Evolutionary conservation across 2,888 invertebrate species (phyloP).

Genomic region (Augiades crinisus): DNA sequence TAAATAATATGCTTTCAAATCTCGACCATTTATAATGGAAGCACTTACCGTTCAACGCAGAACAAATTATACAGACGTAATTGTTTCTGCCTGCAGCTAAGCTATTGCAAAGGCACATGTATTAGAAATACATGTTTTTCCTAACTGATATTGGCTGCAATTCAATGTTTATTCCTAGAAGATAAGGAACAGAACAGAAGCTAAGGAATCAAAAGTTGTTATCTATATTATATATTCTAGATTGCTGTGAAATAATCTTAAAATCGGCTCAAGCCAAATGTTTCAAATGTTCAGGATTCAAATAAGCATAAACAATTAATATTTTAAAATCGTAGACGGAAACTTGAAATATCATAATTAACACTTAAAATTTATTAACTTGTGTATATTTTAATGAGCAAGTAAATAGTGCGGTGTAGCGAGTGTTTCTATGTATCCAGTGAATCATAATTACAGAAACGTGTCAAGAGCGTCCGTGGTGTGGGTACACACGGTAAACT

Average conservation of each 20-base stretch:
- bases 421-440: constrained; percentile 40
- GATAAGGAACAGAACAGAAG: too few species aligned
- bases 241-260: too few species aligned
- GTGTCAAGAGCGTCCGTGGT: constrained; percentile 49
- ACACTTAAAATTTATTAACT: neutral
- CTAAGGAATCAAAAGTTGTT: too few species aligned
- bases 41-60: neutral
- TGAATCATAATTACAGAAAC: constrained; percentile 60
- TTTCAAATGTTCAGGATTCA: too few species aligned
- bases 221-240: too few species aligned
- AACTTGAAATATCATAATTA: neutral
- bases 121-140: too few species aligned
- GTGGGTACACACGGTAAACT: neutral
- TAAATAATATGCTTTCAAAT: constrained; percentile 6
- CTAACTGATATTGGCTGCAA: too few species aligned
- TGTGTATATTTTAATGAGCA: neutral
- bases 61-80: constrained; percentile 4
- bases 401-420: neutral
- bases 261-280: too few species aligned
- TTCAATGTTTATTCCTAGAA: too few species aligned
- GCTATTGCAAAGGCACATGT: neutral
- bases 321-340: too few species aligned
- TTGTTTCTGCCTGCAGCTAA: neutral
- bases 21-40: constrained; percentile 1
- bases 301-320: too few species aligned